These are phyloP conservation scores for Zelleria hepariella DNA, from an alignment of 2,888 invertebrate genomes.

Conservation along the genomic window DNA sequence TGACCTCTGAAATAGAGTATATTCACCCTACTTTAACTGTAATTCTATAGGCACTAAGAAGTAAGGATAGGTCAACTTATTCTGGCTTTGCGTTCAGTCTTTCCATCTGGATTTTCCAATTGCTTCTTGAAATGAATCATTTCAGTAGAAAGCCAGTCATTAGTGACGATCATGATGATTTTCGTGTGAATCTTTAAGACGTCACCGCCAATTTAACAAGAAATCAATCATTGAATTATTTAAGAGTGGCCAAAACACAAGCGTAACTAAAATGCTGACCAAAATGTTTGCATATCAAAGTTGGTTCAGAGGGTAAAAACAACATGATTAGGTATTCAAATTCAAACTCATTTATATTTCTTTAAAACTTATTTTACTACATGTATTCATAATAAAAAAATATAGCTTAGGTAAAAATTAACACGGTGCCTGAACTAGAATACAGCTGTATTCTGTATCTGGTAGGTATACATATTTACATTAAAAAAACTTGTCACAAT, in stretches of 20 bases:
- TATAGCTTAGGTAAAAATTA: too few relatives aligned
- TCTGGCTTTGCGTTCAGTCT: background rate
- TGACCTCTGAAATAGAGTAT: background rate
- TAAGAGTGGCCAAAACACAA: background rate
- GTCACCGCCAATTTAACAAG: background rate
- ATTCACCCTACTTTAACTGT: background rate
- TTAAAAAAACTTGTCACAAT: too few relatives aligned
- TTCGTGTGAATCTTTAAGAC: constrained; percentile 16
- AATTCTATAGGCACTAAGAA: background rate
- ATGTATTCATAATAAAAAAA: too few relatives aligned
- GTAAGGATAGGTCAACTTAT: background rate
- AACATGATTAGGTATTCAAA: too few relatives aligned
- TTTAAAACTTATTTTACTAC: too few relatives aligned
- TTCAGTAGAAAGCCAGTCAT: constrained; percentile 28
- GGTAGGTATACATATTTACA: too few relatives aligned
- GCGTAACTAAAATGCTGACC: too few relatives aligned
- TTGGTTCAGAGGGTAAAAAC: too few relatives aligned
- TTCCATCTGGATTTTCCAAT: constrained; percentile 24
- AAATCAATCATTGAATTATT: background rate
- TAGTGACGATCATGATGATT: constrained; percentile 37
- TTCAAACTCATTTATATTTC: too few relatives aligned
- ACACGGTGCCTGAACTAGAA: too few relatives aligned
- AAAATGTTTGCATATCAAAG: too few relatives aligned
- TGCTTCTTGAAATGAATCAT: constrained; percentile 33
- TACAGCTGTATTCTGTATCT: too few relatives aligned